phyloP scores from a whole-genome alignment of 1,140 invertebrate species.

The Dendrolimus kikuchii region DNA sequence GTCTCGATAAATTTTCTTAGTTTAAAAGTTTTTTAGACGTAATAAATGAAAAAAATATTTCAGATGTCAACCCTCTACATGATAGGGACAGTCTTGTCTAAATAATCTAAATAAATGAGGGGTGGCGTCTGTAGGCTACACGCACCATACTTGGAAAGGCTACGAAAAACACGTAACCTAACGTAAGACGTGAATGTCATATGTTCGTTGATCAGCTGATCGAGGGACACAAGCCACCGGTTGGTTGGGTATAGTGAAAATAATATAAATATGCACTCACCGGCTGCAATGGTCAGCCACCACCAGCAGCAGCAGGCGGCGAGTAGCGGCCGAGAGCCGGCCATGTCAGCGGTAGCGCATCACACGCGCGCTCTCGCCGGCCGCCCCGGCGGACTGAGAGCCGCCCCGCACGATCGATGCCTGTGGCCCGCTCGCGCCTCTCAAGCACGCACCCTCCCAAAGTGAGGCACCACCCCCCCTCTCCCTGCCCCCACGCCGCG shows the following conservation, averaged over 20 bases:
- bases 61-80: no score
- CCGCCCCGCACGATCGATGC: slow-evolving; percentile 63
- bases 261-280: slow-evolving; percentile 43
- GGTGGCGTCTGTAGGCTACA: slow-evolving; percentile 27
- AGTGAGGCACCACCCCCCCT: slow-evolving; percentile 20
- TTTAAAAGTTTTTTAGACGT: no score
- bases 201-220: slow-evolving; percentile 36
- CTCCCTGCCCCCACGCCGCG: slow-evolving; percentile 16
- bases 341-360: slow-evolving; percentile 69
- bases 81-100: no score
- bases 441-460: slow-evolving; percentile 44
- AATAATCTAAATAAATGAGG: slow-evolving; percentile 11
- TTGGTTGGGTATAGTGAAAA: background rate
- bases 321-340: slow-evolving; percentile 69
- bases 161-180: slow-evolving; percentile 28
- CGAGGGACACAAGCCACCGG: slow-evolving; percentile 1
- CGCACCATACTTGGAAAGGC: slow-evolving; percentile 27
- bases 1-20: no score
- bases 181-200: slow-evolving; percentile 5
- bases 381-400: slow-evolving; percentile 68
- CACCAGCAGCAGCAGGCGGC: slow-evolving; percentile 67
- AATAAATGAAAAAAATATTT: no score
- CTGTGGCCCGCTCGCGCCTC: slow-evolving; percentile 36
- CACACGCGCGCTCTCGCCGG: slow-evolving; percentile 66
- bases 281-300: slow-evolving; percentile 67